Evolutionary conservation across 1,140 invertebrate genomes (phyloP), one percentile per base, ranked within the genome.

Genomic region (Nomia melanderi): DNA sequence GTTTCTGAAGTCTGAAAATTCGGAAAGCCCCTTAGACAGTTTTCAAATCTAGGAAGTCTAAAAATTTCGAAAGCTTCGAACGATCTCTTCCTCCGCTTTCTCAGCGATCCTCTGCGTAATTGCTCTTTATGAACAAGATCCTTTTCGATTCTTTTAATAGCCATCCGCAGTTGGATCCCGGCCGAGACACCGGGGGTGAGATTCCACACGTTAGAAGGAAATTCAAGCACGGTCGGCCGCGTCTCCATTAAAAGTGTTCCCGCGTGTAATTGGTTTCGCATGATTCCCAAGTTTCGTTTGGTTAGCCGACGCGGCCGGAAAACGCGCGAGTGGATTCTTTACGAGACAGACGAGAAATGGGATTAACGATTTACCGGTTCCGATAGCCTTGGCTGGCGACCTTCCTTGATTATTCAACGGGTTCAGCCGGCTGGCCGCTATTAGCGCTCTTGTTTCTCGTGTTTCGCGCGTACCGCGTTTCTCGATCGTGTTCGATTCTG

Each of bases 331-430:
- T 8, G 20, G 47, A 1, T 50, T 50, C 17, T 50, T 50, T 50
- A 50, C 47, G 47, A 50, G 47, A 50, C 47, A n/a, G 47, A 50
- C 47, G 47, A 50, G 47, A 50, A 50, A 50, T 50, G 47, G 20
- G 20, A 50, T 50, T 50, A 50, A n/a, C 47, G 20, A 50, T 50
- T 50, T 50, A 50, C 47, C 47, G 47, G 47, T 50, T 50, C n/a
- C 47, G 47, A 50, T 50, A 50, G 47, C 47, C 47, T 50, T 50
- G 47, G 47, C n/a, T 50, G 47, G n/a, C 47, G 47, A 50, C 47
- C 47, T 50, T 50, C 47, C 20, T 50, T 50, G 47, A 4, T 50
- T n/a, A 50, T 50, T 50, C 47, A 50, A 50, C 47, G 47, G n/a
- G 20, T 36, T n/a, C n/a, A n/a, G 33, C 33, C 33, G 3, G 33